Base-by-base conservation (phyloP, 92 coral and sea anemone genomes). In the Isaurus tuberculatus region DNA sequence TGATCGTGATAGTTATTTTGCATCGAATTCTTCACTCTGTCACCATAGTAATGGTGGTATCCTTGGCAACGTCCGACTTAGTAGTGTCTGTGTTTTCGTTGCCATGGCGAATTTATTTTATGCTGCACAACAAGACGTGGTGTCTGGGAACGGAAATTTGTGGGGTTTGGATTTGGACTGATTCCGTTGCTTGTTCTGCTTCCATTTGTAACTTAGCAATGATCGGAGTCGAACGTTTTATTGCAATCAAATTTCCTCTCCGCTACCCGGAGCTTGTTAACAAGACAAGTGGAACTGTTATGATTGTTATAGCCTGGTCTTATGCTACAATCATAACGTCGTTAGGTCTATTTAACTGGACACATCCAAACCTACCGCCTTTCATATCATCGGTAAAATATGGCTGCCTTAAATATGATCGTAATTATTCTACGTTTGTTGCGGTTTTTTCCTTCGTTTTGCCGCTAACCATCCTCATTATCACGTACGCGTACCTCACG, bases 101-200 rank as follows among this genome's bases (percentile, higher is more conserved):
- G 89, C 94, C 97, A 7, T 93, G 90, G 86, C 87, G 94, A 8
- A 91, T 93, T 46, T 81, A 93, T 71, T 67, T 86, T 53, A 66
- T 84, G 28, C 17, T 91, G 3, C 94, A 79, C 64, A 86, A 93
- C 83, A 73, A 83, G 8, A 61, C 69, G 27, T 93, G 94, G 97
- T 93, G 97, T 43, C 74, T 91, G n/a, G 72, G 84, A 28, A 65
- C 68, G 17, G 79, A 81, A 8, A 58, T 79, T 0, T 93, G 97
- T 31, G 97, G 89, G 8, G 80, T 93, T 37, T 93, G 97, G 97
- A 75, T 91, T 69, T 93, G 97, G 97, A 80, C 89, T 0, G 97
- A 93, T 81, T 83, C 91, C 42, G 87, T 88, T 23, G 92, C 89
- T 5, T 93, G 97, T 65, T 89, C 94, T 70, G 88, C 97, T 15